Evolutionary conservation across 2,888 invertebrate genomes (phyloP), one percentile per base, ranked within the genome.

Genomic region (Sympetrum striolatum): DNA sequence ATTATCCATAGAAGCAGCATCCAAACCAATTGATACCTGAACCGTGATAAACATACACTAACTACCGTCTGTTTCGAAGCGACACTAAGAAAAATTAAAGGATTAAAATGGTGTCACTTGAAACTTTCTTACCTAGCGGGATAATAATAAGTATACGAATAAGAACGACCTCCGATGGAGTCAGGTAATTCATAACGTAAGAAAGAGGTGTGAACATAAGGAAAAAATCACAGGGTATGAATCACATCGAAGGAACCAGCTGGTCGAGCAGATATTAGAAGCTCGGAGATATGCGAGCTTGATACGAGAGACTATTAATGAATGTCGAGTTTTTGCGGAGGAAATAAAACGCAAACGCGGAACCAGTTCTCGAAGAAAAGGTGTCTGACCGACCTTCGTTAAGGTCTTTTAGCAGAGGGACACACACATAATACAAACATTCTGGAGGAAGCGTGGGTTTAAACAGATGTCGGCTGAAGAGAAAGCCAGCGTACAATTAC

Each of bases 301-400:
- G 73, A 73, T 73, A 73, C 15, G 73, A 73, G 10, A 25, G 73
- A 73, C 25, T 73, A 73, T 73, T 73, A 73, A 73, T 25, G 73
- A 73, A 12, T 31, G 31, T 73, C 31, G 73, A 73, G 25, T 73
- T 73, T 73, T 48, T 35, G 86, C 37, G 60, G n/a, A 4, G 60
- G 60, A 86, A 37, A 86, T 58, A 86, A 60, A 86, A 86, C 86
- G 37, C 86, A 58, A 86, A 53, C 53, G 12, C 60, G 86, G 86
- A 86, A 86, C 86, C 86, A 86, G 86, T 86, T 86, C 58, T 60
- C 86, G 60, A 64, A 4, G 64, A 37, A 53, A 53, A 81, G 86
- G 86, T 86, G 86, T 58, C 35, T 60, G 86, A 86, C 86, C 86
- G 86, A 86, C 86, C 86, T 86, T 86, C 86, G 73, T 73, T 53